Base-by-base conservation (phyloP, 2,888 invertebrate genomes). In the Dilophus febrilis region DNA sequence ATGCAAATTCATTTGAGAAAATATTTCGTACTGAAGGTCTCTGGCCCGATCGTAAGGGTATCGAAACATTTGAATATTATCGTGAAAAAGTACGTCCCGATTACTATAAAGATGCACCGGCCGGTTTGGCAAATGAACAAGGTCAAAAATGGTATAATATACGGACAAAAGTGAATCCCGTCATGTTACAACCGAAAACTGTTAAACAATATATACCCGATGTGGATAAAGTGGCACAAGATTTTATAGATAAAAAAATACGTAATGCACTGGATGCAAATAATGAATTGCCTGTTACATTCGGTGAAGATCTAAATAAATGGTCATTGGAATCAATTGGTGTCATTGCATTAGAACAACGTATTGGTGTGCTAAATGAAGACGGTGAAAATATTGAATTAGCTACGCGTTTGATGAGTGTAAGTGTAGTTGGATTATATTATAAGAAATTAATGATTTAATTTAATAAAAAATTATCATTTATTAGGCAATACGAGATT, bases 111-210 rank as follows among this genome's bases (percentile, higher is more conserved):
- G 43, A 45, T 32, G 44, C 44, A 3, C 26, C 13, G 12, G 35
- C 43, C 3, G 54, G 55, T 0, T 41, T 56, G 14, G 5, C 49
- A 36, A 47, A 44, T 17, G 45, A 48, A 50, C 71, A 76, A 56
- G 79, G 76, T 1, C 64, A 70, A 12, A 64, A 71, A 46, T 81
- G 81, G 81, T 67, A 71, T 31, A 64, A 70, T 39, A 67, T 79
- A 46, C 65, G 81, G 14, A 69, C 71, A 1, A 72, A 71, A 43
- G 74, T 77, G 0, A 78, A 79, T 55, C 74, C 74, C 38, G 66
- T 74, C 28, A 60, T 81, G 55, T 57, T 81, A 55, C 69, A 74
- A 49, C 74, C 77, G 0, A 70, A 72, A 46, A 56, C 67, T 43
- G 62, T 68, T 2, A 68, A 66, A 51, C 52, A 66, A 2, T 73